phyloP scores from a whole-genome alignment of 2,797 vertebrate genomes.

The Scleropages formosus region DNA sequence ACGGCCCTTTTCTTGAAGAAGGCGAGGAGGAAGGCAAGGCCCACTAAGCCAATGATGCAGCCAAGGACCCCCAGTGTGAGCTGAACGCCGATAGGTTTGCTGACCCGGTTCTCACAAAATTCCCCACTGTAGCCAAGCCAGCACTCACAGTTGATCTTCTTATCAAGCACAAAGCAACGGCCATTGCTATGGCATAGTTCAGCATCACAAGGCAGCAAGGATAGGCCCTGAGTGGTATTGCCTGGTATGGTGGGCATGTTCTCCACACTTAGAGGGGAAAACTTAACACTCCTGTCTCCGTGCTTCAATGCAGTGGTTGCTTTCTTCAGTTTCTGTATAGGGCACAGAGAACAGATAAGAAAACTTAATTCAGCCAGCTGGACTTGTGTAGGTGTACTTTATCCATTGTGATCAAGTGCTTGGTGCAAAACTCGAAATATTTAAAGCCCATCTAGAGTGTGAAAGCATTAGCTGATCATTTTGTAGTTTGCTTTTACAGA shows the following conservation, averaged over 20 bases:
- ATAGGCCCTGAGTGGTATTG: background rate
- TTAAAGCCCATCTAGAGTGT: no score
- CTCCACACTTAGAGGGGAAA: background rate
- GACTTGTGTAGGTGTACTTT: no score
- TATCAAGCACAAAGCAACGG: constrained; percentile 57
- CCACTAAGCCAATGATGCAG: constrained; percentile 56
- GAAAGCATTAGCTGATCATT: no score
- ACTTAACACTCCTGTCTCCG: background rate
- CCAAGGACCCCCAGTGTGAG: constrained; percentile 63
- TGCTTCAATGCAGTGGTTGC: no score
- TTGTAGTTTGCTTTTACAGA: no score
- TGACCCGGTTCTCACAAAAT: constrained; percentile 66
- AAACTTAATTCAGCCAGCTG: no score
- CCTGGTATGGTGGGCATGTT: background rate
- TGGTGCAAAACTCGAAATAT: no score
- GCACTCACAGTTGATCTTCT: constrained; percentile 66
- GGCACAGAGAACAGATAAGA: no score
- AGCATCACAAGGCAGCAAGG: constrained; percentile 58
- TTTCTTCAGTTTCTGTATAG: background rate
- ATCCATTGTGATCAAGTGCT: no score
- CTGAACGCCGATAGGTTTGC: constrained; percentile 57
- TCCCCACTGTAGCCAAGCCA: constrained; percentile 70
- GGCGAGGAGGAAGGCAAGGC: constrained; percentile 64
- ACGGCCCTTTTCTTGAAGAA: constrained; percentile 63
- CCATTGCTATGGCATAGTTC: constrained; percentile 65